Conservation (phyloP, 2,113 vertebrate species). For the Dipodomys merriami region DNA sequence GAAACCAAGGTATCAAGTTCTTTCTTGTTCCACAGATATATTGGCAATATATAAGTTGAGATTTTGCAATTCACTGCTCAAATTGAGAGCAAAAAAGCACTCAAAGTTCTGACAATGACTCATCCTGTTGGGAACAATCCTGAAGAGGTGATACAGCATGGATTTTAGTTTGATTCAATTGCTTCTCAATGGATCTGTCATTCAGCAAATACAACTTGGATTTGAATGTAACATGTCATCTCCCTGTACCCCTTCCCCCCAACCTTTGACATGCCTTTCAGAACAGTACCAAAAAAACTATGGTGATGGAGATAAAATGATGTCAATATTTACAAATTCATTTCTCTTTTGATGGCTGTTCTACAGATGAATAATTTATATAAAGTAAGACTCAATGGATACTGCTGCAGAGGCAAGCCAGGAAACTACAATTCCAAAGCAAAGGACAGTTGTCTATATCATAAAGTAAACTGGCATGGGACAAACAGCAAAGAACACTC, state of each 20-base stretch:
- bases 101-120: constrained; percentile 17
- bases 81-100: background rate
- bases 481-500: background rate
- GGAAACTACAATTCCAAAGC: background rate
- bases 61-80: constrained; percentile 56
- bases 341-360: background rate
- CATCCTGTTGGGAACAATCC: constrained; percentile 8
- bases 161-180: background rate
- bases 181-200: constrained; percentile 22
- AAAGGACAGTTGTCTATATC: background rate
- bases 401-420: background rate
- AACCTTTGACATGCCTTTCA: background rate
- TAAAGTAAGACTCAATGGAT: background rate
- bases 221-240: background rate
- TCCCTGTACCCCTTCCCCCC: background rate
- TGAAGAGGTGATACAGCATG: background rate
- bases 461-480: background rate
- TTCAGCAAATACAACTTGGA: constrained; percentile 48
- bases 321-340: background rate
- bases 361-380: background rate
- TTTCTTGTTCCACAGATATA: constrained; percentile 10
- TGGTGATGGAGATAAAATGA: background rate
- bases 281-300: background rate
- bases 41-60: constrained; percentile 8
- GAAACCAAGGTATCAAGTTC: background rate